Percentiles rank a stretch among this genome's conserved stretches.
Evolutionary conservation across 1,140 invertebrate genomes (phyloP).

Genomic region (Caenorhabditis remanei): DNA sequence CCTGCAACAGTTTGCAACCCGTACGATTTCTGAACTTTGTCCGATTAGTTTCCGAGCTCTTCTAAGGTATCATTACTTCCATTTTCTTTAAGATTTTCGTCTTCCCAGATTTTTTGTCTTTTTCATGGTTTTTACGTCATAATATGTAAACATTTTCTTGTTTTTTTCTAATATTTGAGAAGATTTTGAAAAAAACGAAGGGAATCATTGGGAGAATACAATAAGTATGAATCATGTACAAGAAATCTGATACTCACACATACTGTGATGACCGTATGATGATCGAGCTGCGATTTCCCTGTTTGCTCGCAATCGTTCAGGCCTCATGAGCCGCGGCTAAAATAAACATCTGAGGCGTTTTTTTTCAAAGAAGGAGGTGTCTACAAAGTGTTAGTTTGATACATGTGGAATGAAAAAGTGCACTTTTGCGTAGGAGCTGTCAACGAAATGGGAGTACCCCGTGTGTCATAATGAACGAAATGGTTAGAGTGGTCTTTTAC

Average conservation of each 20-base stretch:
- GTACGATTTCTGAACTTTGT: not conserved
- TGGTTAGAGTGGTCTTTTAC: not conserved
- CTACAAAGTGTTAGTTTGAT: slow-evolving; percentile 37
- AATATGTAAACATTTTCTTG: slow-evolving; percentile 38
- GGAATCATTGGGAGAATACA: not conserved
- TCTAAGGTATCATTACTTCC: not conserved
- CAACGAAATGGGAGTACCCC: not conserved
- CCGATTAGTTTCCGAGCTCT: not conserved
- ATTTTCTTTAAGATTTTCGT: not conserved
- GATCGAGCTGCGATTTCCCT: slow-evolving; percentile 40
- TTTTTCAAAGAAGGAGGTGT: not conserved
- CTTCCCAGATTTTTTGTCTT: not conserved
- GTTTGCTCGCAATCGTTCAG: slow-evolving; percentile 48
- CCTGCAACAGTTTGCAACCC: not conserved
- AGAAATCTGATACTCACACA: slow-evolving; percentile 52
- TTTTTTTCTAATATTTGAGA: not conserved
- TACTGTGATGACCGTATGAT: slow-evolving; percentile 42
- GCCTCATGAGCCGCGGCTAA: slow-evolving; percentile 24
- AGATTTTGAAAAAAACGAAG: not conserved
- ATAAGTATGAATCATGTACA: slow-evolving; percentile 1
- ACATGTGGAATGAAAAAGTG: not conserved
- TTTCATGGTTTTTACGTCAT: slow-evolving; percentile 6
- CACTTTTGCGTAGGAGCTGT: slow-evolving; percentile 36
- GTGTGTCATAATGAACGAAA: not conserved
- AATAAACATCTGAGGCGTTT: slow-evolving; percentile 39